Conservation (phyloP, 2,888 invertebrate species). For the Oligia latruncula region DNA sequence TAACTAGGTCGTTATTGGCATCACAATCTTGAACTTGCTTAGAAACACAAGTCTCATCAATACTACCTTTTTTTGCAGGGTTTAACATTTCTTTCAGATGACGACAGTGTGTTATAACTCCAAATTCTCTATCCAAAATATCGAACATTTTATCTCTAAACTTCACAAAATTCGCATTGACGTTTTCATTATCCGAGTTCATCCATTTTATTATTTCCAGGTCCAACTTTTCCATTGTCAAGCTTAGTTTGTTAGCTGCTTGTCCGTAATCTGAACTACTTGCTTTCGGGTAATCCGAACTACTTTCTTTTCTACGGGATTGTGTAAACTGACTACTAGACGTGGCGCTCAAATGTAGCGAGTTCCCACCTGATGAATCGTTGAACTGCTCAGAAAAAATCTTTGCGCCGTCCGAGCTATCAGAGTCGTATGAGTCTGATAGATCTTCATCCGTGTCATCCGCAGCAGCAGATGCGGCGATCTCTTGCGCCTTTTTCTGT, state of each 20-base stretch:
- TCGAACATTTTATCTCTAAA: constrained; percentile 69
- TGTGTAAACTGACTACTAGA: constrained; percentile 48
- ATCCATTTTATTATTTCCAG: constrained; percentile 76
- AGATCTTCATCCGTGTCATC: constrained; percentile 30
- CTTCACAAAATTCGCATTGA: constrained; percentile 53
- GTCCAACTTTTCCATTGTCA: constrained; percentile 71
- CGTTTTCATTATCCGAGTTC: constrained; percentile 66
- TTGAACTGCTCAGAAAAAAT: constrained; percentile 32
- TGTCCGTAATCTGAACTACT: constrained; percentile 38
- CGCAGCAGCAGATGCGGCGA: not conserved
- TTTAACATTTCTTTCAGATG: constrained; percentile 61
- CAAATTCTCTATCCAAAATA: constrained; percentile 72
- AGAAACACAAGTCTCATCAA: constrained; percentile 5
- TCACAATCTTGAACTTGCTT: not conserved
- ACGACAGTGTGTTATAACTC: constrained; percentile 69
- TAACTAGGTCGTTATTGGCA: not conserved
- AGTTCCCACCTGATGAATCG: constrained; percentile 43
- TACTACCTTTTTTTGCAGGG: not conserved
- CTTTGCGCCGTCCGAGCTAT: constrained; percentile 32
- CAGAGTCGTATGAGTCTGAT: constrained; percentile 47
- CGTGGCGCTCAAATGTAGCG: constrained; percentile 68
- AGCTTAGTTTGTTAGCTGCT: constrained; percentile 66
- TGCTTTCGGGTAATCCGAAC: constrained; percentile 17
- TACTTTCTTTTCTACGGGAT: constrained; percentile 32
- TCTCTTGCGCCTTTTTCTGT: constrained; percentile 13